A percentile compares a stretch with the other conserved stretches of the same genome.
Conservation (phyloP, 2,113 vertebrate species). For the Macaca fascicularis region DNA sequence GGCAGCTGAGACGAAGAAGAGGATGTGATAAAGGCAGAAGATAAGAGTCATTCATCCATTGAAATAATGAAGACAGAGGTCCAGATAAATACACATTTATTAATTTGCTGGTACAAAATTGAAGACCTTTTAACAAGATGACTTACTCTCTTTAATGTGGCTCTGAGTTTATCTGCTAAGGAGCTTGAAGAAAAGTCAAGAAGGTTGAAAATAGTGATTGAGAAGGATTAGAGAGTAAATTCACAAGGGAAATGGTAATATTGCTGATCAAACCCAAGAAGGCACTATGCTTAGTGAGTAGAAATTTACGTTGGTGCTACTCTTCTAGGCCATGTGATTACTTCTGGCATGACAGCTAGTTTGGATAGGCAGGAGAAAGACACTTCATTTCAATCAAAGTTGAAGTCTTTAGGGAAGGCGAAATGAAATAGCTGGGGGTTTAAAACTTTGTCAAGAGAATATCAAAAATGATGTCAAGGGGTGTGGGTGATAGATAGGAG, state of each 20-base stretch:
- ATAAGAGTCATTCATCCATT: neutral
- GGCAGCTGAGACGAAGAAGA: neutral
- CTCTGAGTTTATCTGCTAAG: neutral
- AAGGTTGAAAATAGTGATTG: neutral
- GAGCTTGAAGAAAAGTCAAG: neutral
- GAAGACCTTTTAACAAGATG: neutral
- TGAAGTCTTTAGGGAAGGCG: neutral
- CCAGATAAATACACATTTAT: neutral
- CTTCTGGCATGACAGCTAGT: neutral
- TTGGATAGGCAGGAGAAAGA: neutral
- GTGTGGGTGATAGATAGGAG: neutral
- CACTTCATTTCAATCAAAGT: neutral
- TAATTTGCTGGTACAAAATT: neutral
- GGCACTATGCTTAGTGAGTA: neutral
- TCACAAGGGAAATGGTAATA: neutral
- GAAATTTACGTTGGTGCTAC: neutral
- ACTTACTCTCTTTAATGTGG: neutral
- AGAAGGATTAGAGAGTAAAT: neutral
- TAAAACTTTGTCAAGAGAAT: neutral
- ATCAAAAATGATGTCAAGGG: neutral
- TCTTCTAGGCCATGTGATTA: accelerated
- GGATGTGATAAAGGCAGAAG: neutral
- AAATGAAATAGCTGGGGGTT: neutral
- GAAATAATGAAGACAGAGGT: neutral
- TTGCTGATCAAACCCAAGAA: neutral